These are phyloP conservation scores for Enteromius unitaeniatus DNA, from an alignment of 2,797 vertebrate species.

Conservation along the genomic window DNA sequence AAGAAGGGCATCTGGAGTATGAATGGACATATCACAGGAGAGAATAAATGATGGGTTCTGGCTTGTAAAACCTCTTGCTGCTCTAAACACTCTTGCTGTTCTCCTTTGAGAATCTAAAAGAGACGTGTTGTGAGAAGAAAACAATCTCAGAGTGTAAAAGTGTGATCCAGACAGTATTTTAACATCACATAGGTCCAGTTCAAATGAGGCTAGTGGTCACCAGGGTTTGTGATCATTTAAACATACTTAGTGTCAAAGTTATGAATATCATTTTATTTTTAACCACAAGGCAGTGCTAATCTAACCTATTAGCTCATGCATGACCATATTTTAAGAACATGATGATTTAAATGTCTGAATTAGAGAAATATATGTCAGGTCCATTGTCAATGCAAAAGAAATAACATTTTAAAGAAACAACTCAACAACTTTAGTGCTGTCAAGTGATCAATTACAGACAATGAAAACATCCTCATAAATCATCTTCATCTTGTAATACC, in stretches of 20 bases:
- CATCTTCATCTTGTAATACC: no score
- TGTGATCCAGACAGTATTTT: background rate
- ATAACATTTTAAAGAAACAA: background rate
- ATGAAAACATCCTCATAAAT: no score
- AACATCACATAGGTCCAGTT: background rate
- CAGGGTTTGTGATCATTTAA: conserved; percentile 2
- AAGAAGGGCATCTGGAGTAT: background rate
- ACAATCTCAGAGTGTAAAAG: conserved; percentile 16
- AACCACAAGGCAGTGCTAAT: conserved; percentile 29
- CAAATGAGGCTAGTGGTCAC: background rate
- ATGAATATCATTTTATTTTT: background rate
- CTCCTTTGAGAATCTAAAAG: conserved; percentile 36
- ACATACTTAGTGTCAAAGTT: background rate
- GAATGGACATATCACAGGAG: conserved; percentile 2
- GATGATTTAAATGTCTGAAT: background rate
- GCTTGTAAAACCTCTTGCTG: conserved; percentile 42
- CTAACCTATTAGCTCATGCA: conserved; percentile 1
- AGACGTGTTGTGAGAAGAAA: conserved; percentile 8
- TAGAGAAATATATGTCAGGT: background rate
- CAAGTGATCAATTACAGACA: no score
- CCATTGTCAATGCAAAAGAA: background rate
- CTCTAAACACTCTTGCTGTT: conserved; percentile 19
- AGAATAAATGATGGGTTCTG: conserved; percentile 35
- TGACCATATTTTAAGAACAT: background rate
- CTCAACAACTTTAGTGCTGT: background rate